Conservation (phyloP, 2,113 vertebrate genomes). For the Bambusicola thoracicus region DNA sequence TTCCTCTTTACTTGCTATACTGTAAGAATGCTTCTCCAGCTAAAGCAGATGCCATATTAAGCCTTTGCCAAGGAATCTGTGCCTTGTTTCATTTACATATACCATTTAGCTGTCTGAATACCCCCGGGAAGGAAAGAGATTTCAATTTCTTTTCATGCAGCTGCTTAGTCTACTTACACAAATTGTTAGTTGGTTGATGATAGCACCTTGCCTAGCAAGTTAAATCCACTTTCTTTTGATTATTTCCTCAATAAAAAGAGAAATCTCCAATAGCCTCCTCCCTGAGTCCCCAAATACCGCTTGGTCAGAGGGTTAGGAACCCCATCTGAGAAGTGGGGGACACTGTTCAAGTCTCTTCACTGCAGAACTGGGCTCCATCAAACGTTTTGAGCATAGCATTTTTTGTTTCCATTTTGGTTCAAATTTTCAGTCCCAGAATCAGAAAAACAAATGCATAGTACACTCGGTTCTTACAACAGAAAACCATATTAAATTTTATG, state of each 20-base stretch:
- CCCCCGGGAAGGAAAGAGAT: background rate
- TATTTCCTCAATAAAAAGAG: background rate
- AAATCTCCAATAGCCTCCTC: background rate
- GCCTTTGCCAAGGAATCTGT: background rate
- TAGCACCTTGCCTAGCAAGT: background rate
- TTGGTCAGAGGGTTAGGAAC: background rate
- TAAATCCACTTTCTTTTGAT: background rate
- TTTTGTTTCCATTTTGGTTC: background rate
- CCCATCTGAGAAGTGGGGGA: background rate
- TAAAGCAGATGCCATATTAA: background rate
- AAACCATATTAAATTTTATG: background rate
- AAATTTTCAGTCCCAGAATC: background rate
- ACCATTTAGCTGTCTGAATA: background rate
- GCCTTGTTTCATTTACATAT: background rate
- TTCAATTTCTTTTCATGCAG: background rate
- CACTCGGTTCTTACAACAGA: background rate
- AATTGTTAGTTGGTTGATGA: accelerated
- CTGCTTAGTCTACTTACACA: background rate
- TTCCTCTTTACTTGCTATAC: slow-evolving; percentile 82
- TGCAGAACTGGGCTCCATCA: background rate
- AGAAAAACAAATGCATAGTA: background rate
- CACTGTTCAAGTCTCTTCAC: background rate
- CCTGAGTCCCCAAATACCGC: background rate
- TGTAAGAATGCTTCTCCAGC: slow-evolving; percentile 61
- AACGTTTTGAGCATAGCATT: accelerated